These are phyloP conservation scores for Ptyas mucosa DNA, from an alignment of 2,113 vertebrate genomes.

Conservation along the genomic window DNA sequence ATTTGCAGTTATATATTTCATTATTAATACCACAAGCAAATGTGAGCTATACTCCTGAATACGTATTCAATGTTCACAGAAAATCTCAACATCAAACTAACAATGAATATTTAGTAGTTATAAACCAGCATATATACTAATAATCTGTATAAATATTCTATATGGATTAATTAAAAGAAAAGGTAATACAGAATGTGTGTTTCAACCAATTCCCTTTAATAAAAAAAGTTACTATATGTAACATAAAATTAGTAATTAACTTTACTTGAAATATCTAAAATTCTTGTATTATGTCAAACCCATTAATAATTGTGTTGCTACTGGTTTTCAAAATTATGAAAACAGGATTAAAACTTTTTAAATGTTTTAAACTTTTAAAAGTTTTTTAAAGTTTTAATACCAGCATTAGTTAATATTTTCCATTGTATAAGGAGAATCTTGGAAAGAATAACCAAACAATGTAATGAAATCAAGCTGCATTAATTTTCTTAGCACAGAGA, in stretches of 20 bases:
- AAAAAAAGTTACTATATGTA: not conserved
- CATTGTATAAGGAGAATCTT: not conserved
- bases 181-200: not conserved
- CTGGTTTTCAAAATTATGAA: not conserved
- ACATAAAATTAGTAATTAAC: not conserved
- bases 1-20: constrained; percentile 48
- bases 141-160: not conserved
- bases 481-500: not conserved
- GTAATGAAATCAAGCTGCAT: not conserved
- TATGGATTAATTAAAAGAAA: not conserved
- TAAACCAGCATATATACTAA: not conserved
- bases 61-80: not conserved
- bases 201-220: not conserved
- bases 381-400: not conserved
- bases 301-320: not conserved
- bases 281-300: not conserved
- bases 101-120: not conserved
- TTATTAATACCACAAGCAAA: constrained; percentile 6
- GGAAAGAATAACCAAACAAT: not conserved
- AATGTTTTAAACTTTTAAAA: not conserved
- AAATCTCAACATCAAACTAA: constrained; percentile 17
- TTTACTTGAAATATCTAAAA: not conserved
- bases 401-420: not conserved
- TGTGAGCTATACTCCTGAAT: constrained; percentile 12
- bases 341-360: not conserved